Evolutionary conservation across 2,797 vertebrate genomes (phyloP), one percentile per base, ranked within the genome.

Genomic region (Rhinatrema bivittatum): DNA sequence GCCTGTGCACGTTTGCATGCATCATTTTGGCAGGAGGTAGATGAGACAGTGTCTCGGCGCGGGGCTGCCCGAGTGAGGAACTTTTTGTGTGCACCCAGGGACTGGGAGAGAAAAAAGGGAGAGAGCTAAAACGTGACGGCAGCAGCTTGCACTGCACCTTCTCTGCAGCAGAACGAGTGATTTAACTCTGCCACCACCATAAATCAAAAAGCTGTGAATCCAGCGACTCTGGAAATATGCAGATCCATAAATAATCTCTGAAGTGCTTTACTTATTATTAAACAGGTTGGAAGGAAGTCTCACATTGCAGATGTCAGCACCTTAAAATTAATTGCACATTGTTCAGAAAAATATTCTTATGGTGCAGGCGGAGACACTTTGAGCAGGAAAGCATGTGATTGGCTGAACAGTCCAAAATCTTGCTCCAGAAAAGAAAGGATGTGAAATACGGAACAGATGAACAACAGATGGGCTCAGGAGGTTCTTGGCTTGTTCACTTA

Each of bases 41-140:
- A n/a, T n/a, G n/a, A n/a, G n/a, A n/a, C n/a, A n/a, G n/a, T 13
- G 15, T 10, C 33, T 13, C 7, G 7, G 7, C 14, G 15, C 9
- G 26, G 16, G 11, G n/a, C 21, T 25, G 28, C 24, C 29, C n/a
- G 59, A 47, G 42, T 46, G 46, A 47, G 37, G 45, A 33, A 51
- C 41, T 54, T n/a, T n/a, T n/a, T 28, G 60, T 51, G 54, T 49
- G 68, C 64, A 72, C 65, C 72, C 75, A 81, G 66, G 78, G 63
- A 52, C 49, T 22, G 61, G 70, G 50, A 69, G 60, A 69, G 60
- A 62, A 56, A 54, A 55, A 65, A 68, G 56, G 58, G 15, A 40
- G 54, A 66, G 67, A 75, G 57, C 70, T 66, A 46, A 21, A 33
- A 25, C 4, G n/a, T 16, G n/a, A 21, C 38, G 4, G 2, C 3